Conservation (phyloP, 1,140 invertebrate species). For the Pollicipes pollicipes region DNA sequence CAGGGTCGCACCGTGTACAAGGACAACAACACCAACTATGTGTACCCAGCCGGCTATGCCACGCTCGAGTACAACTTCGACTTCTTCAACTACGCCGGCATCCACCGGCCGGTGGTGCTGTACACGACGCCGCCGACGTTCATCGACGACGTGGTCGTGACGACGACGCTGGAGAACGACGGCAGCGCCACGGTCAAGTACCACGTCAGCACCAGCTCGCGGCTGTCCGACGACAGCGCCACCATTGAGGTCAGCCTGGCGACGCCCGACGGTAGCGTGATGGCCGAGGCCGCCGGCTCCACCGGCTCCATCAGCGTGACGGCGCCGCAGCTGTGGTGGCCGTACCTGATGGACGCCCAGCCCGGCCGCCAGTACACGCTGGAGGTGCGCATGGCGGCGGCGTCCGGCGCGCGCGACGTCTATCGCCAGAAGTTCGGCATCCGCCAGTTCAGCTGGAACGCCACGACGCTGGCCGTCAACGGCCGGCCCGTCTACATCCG, state of each 20-base stretch:
- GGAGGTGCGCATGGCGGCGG: slow-evolving; percentile 35
- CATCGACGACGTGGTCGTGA: too few relatives aligned
- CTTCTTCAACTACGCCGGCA: slow-evolving; percentile 95
- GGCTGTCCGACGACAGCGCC: too few relatives aligned
- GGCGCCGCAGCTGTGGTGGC: too few relatives aligned
- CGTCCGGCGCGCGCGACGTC: slow-evolving; percentile 38
- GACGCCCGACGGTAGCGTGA: too few relatives aligned
- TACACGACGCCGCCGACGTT: too few relatives aligned
- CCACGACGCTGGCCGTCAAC: slow-evolving; percentile 57
- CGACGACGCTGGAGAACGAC: too few relatives aligned
- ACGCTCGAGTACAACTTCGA: slow-evolving; percentile 76
- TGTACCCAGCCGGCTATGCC: slow-evolving; percentile 43
- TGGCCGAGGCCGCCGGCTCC: too few relatives aligned
- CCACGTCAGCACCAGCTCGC: too few relatives aligned
- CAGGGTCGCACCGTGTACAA: slow-evolving; percentile 37
- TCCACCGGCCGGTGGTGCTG: slow-evolving; percentile 74
- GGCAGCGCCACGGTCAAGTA: too few relatives aligned
- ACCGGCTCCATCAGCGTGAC: too few relatives aligned
- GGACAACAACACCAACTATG: slow-evolving; percentile 16
- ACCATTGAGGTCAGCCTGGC: too few relatives aligned
- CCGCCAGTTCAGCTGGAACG: slow-evolving; percentile 38
- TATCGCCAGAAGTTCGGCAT: slow-evolving; percentile 74
- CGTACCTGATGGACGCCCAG: slow-evolving; percentile 56
- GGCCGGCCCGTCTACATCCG: slow-evolving; percentile 66
- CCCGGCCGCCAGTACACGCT: slow-evolving; percentile 73